Percentiles rank a stretch among this genome's conserved stretches.
These are phyloP conservation scores for Bradysia coprophila DNA, from an alignment of 1,140 invertebrate genomes.

Conservation along the genomic window DNA sequence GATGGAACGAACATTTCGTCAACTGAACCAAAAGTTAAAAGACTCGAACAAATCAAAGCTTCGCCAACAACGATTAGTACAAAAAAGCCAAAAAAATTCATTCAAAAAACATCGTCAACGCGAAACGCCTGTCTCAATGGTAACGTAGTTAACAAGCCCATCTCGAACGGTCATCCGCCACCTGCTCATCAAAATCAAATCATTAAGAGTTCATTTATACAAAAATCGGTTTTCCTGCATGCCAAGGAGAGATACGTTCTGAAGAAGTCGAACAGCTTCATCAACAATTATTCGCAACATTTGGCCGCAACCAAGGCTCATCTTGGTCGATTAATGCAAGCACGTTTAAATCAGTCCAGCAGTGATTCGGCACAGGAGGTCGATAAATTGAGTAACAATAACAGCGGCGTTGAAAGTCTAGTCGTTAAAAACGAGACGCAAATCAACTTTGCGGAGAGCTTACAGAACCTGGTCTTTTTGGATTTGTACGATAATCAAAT, in stretches of 20 bases:
- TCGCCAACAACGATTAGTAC: background rate
- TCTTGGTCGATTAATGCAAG: constrained; percentile 1
- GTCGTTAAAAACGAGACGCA: background rate
- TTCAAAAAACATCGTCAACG: background rate
- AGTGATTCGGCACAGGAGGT: background rate
- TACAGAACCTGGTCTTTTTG: constrained; percentile 70
- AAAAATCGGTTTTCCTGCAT: constrained; percentile 3
- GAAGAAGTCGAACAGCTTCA: constrained; percentile 20
- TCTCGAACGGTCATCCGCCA: background rate
- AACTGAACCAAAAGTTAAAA: background rate
- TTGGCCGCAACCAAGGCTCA: constrained; percentile 8
- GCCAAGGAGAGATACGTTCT: constrained; percentile 5
- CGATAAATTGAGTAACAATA: background rate
- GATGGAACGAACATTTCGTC: background rate
- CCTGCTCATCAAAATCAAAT: background rate
- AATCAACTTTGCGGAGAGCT: constrained; percentile 22
- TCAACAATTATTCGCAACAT: constrained; percentile 12
- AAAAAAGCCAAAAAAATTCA: constrained; percentile 1
- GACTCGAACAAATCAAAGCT: background rate
- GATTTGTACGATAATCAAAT: constrained; percentile 90
- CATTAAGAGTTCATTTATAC: background rate
- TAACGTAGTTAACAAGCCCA: background rate
- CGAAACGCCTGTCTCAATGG: constrained; percentile 4
- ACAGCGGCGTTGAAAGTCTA: background rate
- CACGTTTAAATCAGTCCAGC: background rate